Base-by-base conservation (phyloP, 64 coral and sea anemone genomes). In the Platygyra sinensis region DNA sequence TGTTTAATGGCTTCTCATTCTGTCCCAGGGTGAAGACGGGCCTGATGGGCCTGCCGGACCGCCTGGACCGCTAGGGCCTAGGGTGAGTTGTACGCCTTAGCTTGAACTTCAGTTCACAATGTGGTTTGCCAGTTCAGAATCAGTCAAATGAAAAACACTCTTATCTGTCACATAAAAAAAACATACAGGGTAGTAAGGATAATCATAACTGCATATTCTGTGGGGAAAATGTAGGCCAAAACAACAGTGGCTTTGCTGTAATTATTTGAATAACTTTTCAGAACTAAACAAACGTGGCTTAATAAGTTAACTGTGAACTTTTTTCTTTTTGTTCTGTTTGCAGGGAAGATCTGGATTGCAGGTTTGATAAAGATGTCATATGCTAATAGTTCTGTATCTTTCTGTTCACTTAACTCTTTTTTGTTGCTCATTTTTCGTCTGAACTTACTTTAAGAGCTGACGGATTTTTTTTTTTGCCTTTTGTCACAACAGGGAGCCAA, bases 21-120 rank as follows among this genome's bases (percentile, higher is more conserved):
- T 39, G n/a, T 83, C 19, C 42, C 28, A 96, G 94, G 94, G 94
- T 33, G 94, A 93, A 36, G 86, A 89, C n/a, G 94, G 94, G 1
- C 74, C 86, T 3, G 29, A 67, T 15, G 94, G 94, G 42, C 87
- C 94, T 10, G 16, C 86, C 2, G 94, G 93, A 17, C 79, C 93
- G 18, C 30, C 76, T 17, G 93, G 94, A 57, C 86, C 74, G 2
- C 50, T 72, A 16, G 94, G 94, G 30, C 94, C 90, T 16, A 96
- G 94, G 87, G 94, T 93, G 77, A 73, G 89, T 87, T 46, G 42
- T 46, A 46, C 42, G 42, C 42, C 42, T 46, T 46, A 46, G 42
- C 42, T 8, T 5, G 42, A 46, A 46, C 42, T 46, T 46, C 5
- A 46, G 5, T 46, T 46, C 12, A 57, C 54, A 57, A 57, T 2